phyloP scores from a whole-genome alignment of 2,113 vertebrate species.

The Gnathonemus longibarbis region DNA sequence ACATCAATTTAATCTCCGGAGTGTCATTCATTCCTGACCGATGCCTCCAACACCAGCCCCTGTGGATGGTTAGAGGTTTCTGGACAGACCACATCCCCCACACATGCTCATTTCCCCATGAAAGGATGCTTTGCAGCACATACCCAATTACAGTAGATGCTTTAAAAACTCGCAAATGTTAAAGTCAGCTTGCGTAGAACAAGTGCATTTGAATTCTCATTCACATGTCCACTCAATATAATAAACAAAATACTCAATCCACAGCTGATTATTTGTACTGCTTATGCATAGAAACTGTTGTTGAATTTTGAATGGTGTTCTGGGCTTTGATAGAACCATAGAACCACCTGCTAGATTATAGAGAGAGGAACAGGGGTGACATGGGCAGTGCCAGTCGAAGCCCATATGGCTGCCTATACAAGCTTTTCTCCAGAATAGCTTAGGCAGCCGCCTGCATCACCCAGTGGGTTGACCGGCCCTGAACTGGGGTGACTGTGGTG shows the following conservation, averaged over 20 bases:
- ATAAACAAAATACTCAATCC: background rate
- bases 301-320: background rate
- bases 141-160: background rate
- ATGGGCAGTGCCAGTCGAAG: background rate
- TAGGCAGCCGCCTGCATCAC: background rate
- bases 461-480: background rate
- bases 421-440: background rate
- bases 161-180: background rate
- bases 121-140: background rate
- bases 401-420: background rate
- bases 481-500: background rate
- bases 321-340: background rate
- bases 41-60: background rate
- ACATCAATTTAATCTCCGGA: background rate
- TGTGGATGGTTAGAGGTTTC: background rate
- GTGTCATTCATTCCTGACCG: background rate
- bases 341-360: background rate
- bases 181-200: background rate
- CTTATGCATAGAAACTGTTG: background rate
- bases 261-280: background rate
- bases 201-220: background rate
- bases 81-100: background rate
- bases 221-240: background rate
- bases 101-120: background rate
- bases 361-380: background rate